Evolutionary conservation across 2,888 invertebrate genomes (phyloP).

Genomic region (Amphiduros pacificus): DNA sequence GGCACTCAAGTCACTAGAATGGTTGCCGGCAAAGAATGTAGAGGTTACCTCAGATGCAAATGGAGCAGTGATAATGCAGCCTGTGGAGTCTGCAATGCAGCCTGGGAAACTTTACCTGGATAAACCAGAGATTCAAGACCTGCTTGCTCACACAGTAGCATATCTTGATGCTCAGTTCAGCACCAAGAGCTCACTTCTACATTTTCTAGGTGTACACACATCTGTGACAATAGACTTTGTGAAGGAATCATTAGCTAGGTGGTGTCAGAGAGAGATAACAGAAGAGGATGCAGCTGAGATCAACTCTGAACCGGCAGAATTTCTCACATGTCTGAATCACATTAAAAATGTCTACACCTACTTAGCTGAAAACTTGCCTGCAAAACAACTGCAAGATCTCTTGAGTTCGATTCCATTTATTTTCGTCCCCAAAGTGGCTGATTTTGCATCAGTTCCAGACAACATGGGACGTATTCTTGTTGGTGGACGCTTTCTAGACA

Average conservation of each 20-base stretch:
- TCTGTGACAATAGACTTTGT: conserved; percentile 35
- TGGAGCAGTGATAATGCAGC: neutral
- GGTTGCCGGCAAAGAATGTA: conserved; percentile 40
- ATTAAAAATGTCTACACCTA: conserved; percentile 45
- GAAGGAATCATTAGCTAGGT: conserved; percentile 36
- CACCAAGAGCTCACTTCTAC: conserved; percentile 33
- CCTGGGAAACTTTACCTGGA: neutral
- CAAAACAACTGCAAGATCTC: conserved; percentile 41
- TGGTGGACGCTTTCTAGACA: conserved; percentile 15
- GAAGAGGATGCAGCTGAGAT: neutral
- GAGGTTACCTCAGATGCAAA: neutral
- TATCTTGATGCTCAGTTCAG: conserved; percentile 36
- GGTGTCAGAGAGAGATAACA: too few species aligned
- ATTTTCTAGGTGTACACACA: conserved; percentile 40
- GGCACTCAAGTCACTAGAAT: conserved; percentile 35
- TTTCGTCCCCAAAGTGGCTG: conserved; percentile 38
- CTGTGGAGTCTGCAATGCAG: neutral
- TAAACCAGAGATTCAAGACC: conserved; percentile 26
- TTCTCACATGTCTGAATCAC: conserved; percentile 42
- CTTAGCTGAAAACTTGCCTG: conserved; percentile 38
- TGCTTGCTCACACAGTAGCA: conserved; percentile 42
- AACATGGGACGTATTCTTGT: neutral
- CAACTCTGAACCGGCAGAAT: too few species aligned
- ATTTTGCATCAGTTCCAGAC: neutral
- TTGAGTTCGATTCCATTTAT: conserved; percentile 43